Percentiles rank a stretch among this genome's conserved stretches.
phyloP scores from a whole-genome alignment of 2,113 vertebrate genomes.

The Glaucomys volans region DNA sequence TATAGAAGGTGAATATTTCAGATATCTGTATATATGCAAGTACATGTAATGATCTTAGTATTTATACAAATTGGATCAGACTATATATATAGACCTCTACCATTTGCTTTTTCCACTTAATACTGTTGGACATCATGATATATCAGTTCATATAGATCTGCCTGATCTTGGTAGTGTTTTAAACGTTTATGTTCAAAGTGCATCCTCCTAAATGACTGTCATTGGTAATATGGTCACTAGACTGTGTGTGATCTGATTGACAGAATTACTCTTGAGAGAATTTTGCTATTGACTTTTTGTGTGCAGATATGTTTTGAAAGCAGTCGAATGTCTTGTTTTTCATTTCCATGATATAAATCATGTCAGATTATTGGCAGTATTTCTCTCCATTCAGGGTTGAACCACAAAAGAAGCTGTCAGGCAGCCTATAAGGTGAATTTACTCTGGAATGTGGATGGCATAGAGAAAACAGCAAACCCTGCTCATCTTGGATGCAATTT shows the following conservation, averaged over 20 bases:
- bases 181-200: neutral
- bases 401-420: neutral
- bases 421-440: neutral
- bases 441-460: neutral
- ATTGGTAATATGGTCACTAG: neutral
- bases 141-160: neutral
- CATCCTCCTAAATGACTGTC: neutral
- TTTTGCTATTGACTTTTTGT: constrained; percentile 36
- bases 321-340: constrained; percentile 45
- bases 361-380: constrained; percentile 29
- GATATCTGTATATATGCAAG: neutral
- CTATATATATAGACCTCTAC: neutral
- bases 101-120: neutral
- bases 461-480: neutral
- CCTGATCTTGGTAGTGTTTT: neutral
- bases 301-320: constrained; percentile 44
- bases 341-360: constrained; percentile 28
- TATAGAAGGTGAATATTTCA: constrained; percentile 5
- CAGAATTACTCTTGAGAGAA: constrained; percentile 26
- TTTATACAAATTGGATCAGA: constrained; percentile 29
- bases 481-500: neutral
- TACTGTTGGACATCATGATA: neutral
- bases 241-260: neutral
- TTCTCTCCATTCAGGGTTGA: neutral
- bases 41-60: neutral